Evolutionary conservation across 2,888 invertebrate species (phyloP).

Genomic region (Escarpia spicata): DNA sequence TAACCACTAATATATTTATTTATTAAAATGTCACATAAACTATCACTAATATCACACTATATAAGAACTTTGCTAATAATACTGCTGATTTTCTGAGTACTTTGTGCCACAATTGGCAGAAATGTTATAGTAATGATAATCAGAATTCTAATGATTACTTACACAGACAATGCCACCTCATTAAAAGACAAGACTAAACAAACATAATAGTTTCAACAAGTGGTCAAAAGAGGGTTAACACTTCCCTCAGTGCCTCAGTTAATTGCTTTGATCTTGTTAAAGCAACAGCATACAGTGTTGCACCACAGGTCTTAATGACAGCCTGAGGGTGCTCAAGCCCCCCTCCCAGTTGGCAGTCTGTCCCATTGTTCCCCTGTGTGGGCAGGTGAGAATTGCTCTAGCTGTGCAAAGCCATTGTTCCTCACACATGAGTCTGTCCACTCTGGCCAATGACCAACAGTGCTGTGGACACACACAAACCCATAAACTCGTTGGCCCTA

Average conservation of each 20-base stretch:
- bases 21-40: no score
- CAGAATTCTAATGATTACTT: neutral
- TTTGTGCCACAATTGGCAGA: neutral
- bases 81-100: neutral
- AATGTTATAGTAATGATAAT: neutral
- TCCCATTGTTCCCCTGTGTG: neutral
- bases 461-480: neutral
- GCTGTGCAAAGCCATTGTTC: neutral
- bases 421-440: neutral
- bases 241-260: neutral
- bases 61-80: no score
- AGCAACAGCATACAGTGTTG: neutral
- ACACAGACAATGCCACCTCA: neutral
- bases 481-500: no score
- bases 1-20: no score
- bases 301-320: constrained; percentile 7
- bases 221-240: neutral
- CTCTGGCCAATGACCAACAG: neutral
- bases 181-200: neutral
- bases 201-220: neutral
- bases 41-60: no score
- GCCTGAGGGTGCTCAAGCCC: neutral
- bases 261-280: constrained; percentile 16
- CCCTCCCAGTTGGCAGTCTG: neutral
- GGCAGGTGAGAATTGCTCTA: neutral